Evolutionary conservation across 2,113 vertebrate species (phyloP).

Genomic region (Columbina picui): DNA sequence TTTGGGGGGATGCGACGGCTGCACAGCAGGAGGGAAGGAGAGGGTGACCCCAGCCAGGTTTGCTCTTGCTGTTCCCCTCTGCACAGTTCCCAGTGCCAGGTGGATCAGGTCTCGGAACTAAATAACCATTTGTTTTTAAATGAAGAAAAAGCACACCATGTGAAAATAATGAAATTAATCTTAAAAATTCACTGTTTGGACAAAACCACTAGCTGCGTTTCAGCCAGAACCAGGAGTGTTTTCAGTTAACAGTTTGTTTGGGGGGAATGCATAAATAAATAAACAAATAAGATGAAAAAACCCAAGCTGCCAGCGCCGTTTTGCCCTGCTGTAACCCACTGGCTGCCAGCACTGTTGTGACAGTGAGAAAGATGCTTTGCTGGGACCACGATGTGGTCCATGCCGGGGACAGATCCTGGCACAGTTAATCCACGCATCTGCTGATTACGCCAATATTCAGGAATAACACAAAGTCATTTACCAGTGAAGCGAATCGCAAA

Average conservation of each 20-base stretch:
- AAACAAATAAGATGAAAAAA: not conserved
- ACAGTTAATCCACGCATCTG: not conserved
- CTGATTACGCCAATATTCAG: rapidly evolving
- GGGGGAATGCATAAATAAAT: not conserved
- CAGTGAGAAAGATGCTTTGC: not conserved
- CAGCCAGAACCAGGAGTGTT: not conserved
- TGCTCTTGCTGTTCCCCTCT: not conserved
- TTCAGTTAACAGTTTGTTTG: not conserved
- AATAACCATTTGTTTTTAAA: not conserved
- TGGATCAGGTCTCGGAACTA: not conserved
- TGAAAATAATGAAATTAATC: not conserved
- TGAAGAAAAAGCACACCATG: rapidly evolving
- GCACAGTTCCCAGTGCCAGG: not conserved
- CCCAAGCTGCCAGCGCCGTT: rapidly evolving
- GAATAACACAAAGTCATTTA: not conserved
- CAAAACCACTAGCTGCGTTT: not conserved
- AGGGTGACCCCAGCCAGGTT: rapidly evolving
- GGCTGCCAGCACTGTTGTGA: not conserved
- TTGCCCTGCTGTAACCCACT: not conserved
- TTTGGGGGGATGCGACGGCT: not conserved
- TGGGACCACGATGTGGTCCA: not conserved
- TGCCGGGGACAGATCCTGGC: not conserved
- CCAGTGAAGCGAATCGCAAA: not conserved
- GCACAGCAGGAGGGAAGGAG: not conserved
- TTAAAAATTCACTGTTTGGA: not conserved